A percentile compares a stretch with the other conserved stretches of the same genome.
phyloP scores from a whole-genome alignment of 2,113 vertebrate genomes.

The Myrmophylax atrothorax region DNA sequence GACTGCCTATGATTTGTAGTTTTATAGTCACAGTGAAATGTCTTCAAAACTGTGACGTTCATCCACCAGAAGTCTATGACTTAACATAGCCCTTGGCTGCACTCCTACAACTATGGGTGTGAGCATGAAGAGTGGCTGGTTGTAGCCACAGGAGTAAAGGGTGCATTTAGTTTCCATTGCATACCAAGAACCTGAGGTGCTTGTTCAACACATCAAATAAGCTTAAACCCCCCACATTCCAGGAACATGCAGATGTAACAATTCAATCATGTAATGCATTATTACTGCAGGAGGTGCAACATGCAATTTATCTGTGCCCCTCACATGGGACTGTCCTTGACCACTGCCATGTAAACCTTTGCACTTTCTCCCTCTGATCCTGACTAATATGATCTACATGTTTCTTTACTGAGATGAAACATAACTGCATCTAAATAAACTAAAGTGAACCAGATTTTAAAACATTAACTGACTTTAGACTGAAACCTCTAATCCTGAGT shows the following conservation, averaged over 20 bases:
- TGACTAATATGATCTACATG: fast-evolving
- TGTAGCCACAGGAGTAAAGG: neutral
- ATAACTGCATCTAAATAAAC: neutral
- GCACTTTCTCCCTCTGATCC: neutral
- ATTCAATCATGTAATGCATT: neutral
- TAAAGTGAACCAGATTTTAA: neutral
- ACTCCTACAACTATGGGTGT: neutral
- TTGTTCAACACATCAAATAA: neutral
- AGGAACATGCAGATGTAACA: neutral
- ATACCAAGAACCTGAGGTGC: neutral
- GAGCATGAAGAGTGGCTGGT: neutral
- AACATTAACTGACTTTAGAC: neutral
- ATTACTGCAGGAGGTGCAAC: neutral
- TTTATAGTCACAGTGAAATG: neutral
- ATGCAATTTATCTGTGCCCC: neutral
- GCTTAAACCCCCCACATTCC: neutral
- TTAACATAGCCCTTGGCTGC: neutral
- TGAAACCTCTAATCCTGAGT: neutral
- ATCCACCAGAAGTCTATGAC: neutral
- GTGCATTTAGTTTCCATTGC: neutral
- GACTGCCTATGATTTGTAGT: neutral
- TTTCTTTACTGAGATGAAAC: neutral
- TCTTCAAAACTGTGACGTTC: neutral
- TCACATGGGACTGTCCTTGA: too few species aligned
- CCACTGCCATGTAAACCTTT: neutral